These are phyloP conservation scores for Meda fulgida DNA, from an alignment of 2,797 vertebrate species.

Conservation along the genomic window DNA sequence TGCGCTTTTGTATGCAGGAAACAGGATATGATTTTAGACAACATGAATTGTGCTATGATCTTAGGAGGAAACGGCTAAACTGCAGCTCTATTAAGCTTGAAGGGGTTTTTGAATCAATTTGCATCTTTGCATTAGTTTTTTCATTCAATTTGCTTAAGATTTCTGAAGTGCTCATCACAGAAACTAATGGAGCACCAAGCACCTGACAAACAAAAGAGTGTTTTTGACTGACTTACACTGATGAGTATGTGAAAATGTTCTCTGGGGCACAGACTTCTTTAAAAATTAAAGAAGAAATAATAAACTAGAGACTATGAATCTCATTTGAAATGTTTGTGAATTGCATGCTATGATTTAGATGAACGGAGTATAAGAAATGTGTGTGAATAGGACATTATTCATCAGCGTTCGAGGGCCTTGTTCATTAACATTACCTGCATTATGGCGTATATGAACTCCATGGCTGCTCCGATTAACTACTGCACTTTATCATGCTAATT, in stretches of 20 bases:
- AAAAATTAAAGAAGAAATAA: background rate
- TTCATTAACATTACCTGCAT: slow-evolving; percentile 65
- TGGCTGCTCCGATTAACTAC: slow-evolving; percentile 67
- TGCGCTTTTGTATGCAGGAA: slow-evolving; percentile 16
- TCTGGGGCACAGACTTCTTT: background rate
- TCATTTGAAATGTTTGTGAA: slow-evolving; percentile 7
- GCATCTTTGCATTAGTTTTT: background rate
- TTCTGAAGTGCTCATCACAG: background rate
- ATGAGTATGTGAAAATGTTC: background rate
- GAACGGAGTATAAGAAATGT: background rate
- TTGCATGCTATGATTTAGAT: background rate
- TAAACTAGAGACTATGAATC: slow-evolving; percentile 3
- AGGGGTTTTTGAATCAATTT: slow-evolving; percentile 15
- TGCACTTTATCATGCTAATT: slow-evolving; percentile 65
- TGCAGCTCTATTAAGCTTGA: slow-evolving; percentile 15
- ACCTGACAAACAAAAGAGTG: slow-evolving; percentile 1
- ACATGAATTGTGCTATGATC: slow-evolving; percentile 16
- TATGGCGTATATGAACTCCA: slow-evolving; percentile 54
- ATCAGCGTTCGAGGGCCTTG: slow-evolving; percentile 45
- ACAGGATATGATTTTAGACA: slow-evolving; percentile 25
- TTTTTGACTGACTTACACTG: background rate
- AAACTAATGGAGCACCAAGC: slow-evolving; percentile 12
- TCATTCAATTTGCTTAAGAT: slow-evolving; percentile 4
- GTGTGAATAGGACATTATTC: slow-evolving; percentile 54
- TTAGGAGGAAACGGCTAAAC: slow-evolving; percentile 6